phyloP scores from a whole-genome alignment of 2,797 vertebrate genomes.

The Coreius guichenoti region DNA sequence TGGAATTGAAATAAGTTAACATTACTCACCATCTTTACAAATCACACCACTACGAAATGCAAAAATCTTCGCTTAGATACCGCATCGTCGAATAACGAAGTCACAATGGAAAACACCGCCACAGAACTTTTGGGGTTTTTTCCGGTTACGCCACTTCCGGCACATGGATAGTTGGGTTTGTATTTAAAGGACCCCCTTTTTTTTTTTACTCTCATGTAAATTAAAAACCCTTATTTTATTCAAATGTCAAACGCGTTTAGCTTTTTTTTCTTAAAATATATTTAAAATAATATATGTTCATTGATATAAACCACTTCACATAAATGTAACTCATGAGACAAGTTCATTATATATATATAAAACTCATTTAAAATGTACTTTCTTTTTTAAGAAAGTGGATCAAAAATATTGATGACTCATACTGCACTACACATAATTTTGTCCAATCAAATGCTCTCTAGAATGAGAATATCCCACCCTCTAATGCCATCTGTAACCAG shows the following conservation, averaged over 20 bases:
- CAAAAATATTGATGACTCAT: background rate
- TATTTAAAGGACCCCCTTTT: background rate
- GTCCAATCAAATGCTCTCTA: background rate
- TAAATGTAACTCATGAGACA: background rate
- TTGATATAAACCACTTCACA: background rate
- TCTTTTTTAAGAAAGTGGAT: too few species aligned
- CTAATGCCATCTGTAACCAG: background rate
- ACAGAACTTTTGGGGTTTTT: background rate
- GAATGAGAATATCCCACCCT: background rate
- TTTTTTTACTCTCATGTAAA: background rate
- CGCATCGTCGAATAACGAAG: background rate
- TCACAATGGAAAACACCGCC: slow-evolving; percentile 13
- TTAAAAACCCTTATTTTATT: background rate
- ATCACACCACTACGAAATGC: background rate
- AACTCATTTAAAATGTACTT: background rate
- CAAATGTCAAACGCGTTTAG: background rate
- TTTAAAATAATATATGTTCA: background rate
- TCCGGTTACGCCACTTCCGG: slow-evolving; percentile 46
- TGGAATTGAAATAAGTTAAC: background rate
- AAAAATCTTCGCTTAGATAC: background rate
- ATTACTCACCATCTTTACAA: slow-evolving; percentile 24
- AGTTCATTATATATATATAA: background rate
- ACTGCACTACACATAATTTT: background rate
- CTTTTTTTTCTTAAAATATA: background rate
- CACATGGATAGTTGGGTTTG: background rate